phyloP scores from a whole-genome alignment of 2,113 vertebrate species.

The Columba janthina region DNA sequence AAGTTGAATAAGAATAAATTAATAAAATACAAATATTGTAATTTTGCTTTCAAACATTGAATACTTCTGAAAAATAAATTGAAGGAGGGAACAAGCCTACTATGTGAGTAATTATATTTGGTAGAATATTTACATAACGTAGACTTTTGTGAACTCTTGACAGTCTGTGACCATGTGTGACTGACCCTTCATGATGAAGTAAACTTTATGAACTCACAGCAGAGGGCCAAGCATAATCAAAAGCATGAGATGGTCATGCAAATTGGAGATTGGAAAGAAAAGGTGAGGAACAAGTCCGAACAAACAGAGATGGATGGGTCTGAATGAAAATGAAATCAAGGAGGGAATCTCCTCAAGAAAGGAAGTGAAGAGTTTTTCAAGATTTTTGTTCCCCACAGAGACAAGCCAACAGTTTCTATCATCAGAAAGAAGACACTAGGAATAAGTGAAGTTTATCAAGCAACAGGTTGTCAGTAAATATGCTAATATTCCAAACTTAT shows the following conservation, averaged over 20 bases:
- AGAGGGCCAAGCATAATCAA: neutral
- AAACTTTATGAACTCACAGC: neutral
- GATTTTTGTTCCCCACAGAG: neutral
- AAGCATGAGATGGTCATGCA: neutral
- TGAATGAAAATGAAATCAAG: neutral
- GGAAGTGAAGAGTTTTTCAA: neutral
- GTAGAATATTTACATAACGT: neutral
- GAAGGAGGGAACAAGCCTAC: neutral
- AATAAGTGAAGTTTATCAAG: neutral
- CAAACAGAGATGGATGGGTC: neutral
- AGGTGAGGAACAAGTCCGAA: neutral
- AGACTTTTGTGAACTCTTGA: neutral
- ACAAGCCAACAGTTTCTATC: neutral
- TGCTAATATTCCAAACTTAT: neutral
- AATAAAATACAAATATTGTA: neutral
- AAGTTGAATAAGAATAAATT: neutral
- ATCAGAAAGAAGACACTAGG: neutral
- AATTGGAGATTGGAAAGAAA: neutral
- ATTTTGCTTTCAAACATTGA: neutral
- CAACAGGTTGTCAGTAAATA: neutral
- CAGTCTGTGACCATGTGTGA: neutral
- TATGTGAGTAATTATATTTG: neutral
- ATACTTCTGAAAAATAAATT: neutral
- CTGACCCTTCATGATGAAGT: neutral
- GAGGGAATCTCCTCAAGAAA: neutral